These are phyloP conservation scores for Spea multiplicata DNA, from an alignment of 2,113 vertebrate genomes.

Conservation along the genomic window DNA sequence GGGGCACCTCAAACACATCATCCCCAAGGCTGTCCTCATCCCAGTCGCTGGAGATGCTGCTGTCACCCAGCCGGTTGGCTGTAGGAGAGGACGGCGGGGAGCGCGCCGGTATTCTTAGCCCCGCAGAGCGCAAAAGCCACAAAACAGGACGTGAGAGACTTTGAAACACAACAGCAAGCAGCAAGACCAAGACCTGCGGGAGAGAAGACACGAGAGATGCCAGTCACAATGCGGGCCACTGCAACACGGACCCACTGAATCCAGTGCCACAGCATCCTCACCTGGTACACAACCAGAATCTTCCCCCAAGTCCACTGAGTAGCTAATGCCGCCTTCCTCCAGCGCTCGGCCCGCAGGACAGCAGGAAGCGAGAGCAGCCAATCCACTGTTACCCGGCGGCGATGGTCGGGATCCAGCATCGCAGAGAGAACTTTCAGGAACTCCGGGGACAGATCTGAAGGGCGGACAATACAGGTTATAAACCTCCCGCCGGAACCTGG, in stretches of 20 bases:
- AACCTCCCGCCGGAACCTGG: no score
- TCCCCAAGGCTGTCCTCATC: conserved; percentile 64
- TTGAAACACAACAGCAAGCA: neutral
- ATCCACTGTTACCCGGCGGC: conserved; percentile 67
- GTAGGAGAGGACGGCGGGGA: conserved; percentile 68
- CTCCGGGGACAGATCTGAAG: conserved; percentile 73
- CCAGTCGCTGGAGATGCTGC: conserved; percentile 64
- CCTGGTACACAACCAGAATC: conserved; percentile 67
- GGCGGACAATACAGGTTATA: no score
- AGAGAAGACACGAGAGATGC: conserved; percentile 46
- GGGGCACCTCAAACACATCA: conserved; percentile 52
- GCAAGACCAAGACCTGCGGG: conserved; percentile 2
- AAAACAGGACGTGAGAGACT: neutral
- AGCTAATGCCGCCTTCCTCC: conserved; percentile 61
- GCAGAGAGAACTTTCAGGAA: conserved; percentile 71
- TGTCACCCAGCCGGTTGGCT: conserved; percentile 60
- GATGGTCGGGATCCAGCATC: conserved; percentile 78
- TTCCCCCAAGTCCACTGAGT: conserved; percentile 60
- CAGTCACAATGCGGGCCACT: conserved; percentile 54
- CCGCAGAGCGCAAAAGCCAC: conserved; percentile 52
- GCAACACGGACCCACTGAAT: no score
- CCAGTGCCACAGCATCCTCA: conserved; percentile 49
- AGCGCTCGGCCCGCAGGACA: conserved; percentile 68
- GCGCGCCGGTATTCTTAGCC: neutral
- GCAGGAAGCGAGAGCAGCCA: conserved; percentile 69